Evolutionary conservation across 2,888 invertebrate genomes (phyloP), one percentile per base, ranked within the genome.

Genomic region (Hemicrepidius hirtus): DNA sequence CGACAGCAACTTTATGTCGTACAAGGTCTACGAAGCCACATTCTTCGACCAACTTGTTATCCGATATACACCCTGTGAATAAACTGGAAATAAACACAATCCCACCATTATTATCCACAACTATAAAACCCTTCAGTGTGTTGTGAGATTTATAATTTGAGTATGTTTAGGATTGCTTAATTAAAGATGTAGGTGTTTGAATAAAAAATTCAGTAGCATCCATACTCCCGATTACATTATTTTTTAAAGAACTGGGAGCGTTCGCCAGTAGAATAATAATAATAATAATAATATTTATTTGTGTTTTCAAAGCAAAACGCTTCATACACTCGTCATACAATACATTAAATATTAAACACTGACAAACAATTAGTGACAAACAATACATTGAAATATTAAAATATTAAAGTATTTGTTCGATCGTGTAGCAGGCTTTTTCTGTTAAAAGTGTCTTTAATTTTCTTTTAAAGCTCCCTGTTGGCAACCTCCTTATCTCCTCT

Each of bases 151-250:
- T 46, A 46, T 46, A 46, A 7, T 46, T 5, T 18, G 46, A 46
- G 46, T 46, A 46, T 46, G 18, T 46, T 46, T 46, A 12, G 12
- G 18, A 46, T 12, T 46, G 46, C 12, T 12, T 4, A 7, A 46
- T 12, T 12, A 46, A 46, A 16, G 46, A 46, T 4, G 6, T 46
- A 7, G 46, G 46, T 7, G 46, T 46, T 46, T 46, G 46, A 18
- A 46, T 46, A 18, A 46, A 46, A 46, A 46, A 46, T 18, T 46
- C 46, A 4, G 46, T 18, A 7, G 46, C 46, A 46, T 46, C 46
- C 18, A 46, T 16, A 46, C 13, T 16, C 6, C 46, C 46, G 6
- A 46, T 16, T 16, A 46, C 46, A 46, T 7, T 12, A 16, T 12
- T 12, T 46, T 46, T 18, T 5, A 46, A 46, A 46, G 4, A 5